phyloP scores from a whole-genome alignment of 2,113 vertebrate genomes.

The Megaleporinus macrocephalus region DNA sequence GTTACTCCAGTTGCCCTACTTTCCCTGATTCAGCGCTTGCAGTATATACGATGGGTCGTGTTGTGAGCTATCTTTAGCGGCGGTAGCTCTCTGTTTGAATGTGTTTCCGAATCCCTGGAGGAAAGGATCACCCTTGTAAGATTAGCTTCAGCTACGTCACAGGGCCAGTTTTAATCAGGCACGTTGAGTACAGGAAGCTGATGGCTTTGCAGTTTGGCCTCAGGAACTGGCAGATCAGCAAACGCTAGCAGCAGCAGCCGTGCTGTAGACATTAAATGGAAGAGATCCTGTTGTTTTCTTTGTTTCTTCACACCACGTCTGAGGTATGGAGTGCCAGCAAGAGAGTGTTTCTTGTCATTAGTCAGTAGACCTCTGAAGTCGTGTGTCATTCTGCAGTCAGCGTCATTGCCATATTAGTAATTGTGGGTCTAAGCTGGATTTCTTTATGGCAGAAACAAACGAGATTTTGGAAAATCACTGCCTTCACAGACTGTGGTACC shows the following conservation, averaged over 20 bases:
- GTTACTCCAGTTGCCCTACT: conserved; percentile 7
- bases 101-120: conserved; percentile 49
- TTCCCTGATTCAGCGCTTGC: not conserved
- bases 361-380: not conserved
- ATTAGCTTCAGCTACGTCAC: conserved; percentile 67
- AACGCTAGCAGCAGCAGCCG: conserved; percentile 22
- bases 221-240: conserved; percentile 59
- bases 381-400: too few relatives aligned
- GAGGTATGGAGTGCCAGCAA: not conserved
- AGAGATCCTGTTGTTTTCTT: not conserved
- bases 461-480: too few relatives aligned
- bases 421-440: too few relatives aligned
- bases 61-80: conserved; percentile 64
- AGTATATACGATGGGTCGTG: conserved; percentile 1
- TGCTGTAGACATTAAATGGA: not conserved
- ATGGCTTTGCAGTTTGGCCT: conserved; percentile 40
- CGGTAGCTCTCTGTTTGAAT: conserved; percentile 47
- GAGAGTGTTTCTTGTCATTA: not conserved
- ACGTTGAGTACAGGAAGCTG: conserved; percentile 30
- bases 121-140: conserved; percentile 56
- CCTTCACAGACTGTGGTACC: too few relatives aligned
- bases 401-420: not conserved
- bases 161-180: conserved; percentile 52
- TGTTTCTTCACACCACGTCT: not conserved
- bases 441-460: not conserved